Evolutionary conservation across 1,140 invertebrate species (phyloP).

Genomic region (Pseudachorutes palmiensis): DNA sequence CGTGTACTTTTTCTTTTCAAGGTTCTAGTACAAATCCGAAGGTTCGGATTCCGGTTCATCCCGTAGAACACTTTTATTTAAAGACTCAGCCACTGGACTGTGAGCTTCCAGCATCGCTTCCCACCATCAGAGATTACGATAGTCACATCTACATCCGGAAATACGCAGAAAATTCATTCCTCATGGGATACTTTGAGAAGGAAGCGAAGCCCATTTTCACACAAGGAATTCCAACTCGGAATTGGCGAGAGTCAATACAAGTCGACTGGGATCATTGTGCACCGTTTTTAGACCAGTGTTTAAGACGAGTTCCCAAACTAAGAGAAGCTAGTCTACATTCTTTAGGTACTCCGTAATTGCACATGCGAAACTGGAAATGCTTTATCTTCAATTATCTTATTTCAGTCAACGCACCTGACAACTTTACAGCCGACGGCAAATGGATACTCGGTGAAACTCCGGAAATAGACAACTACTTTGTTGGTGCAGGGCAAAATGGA

Average conservation of each 20-base stretch:
- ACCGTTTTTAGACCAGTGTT: slow-evolving; percentile 23
- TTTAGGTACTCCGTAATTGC: neutral
- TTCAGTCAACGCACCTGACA: slow-evolving; percentile 35
- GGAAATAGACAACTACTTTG: slow-evolving; percentile 89
- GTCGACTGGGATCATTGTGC: slow-evolving; percentile 38
- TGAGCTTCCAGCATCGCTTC: slow-evolving; percentile 58
- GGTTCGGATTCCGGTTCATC: slow-evolving; percentile 84
- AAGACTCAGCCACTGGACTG: slow-evolving; percentile 69
- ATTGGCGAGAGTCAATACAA: slow-evolving; percentile 45
- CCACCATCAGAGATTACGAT: slow-evolving; percentile 81
- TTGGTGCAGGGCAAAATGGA: slow-evolving; percentile 70
- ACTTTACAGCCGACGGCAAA: slow-evolving; percentile 60
- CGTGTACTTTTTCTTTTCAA: no score
- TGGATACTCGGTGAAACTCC: slow-evolving; percentile 88
- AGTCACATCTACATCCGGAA: slow-evolving; percentile 76
- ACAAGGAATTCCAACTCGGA: slow-evolving; percentile 55
- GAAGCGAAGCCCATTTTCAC: slow-evolving; percentile 82
- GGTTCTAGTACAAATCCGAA: slow-evolving; percentile 68
- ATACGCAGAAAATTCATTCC: slow-evolving; percentile 64
- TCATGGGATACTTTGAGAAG: slow-evolving; percentile 74
- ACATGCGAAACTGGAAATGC: neutral
- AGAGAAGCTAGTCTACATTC: neutral
- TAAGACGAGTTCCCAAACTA: neutral
- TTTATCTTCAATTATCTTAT: neutral
- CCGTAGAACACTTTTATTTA: slow-evolving; percentile 86